Percentiles rank a stretch among this genome's conserved stretches.
Evolutionary conservation across 2,797 vertebrate species (phyloP).

Genomic region (Fistularia tabacaria): DNA sequence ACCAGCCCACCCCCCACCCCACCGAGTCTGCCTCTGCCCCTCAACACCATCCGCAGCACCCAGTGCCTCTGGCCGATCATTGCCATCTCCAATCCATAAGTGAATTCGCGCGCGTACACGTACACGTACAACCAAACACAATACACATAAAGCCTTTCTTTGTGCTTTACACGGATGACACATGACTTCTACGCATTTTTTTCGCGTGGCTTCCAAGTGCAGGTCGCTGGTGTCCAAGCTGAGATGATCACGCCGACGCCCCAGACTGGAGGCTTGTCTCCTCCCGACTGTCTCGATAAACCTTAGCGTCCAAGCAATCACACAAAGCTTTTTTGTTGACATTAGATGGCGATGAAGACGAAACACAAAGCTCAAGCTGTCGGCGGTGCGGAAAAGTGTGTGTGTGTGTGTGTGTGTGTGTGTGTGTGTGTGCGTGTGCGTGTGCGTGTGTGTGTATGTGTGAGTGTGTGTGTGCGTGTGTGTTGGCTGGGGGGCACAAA

Average conservation of each 20-base stretch:
- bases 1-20: slow-evolving; percentile 3
- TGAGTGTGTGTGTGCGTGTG: not conserved
- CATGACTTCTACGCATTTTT: slow-evolving; percentile 53
- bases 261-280: slow-evolving; percentile 36
- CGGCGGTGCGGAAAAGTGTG: slow-evolving; percentile 6
- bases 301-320: slow-evolving; percentile 56
- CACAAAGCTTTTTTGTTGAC: slow-evolving; percentile 41
- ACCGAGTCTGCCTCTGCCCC: not conserved
- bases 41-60: slow-evolving; percentile 20
- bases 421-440: too few relatives aligned
- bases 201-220: slow-evolving; percentile 63
- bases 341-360: slow-evolving; percentile 20
- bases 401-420: too few relatives aligned
- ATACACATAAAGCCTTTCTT: slow-evolving; percentile 2
- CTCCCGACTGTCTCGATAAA: slow-evolving; percentile 36
- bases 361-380: slow-evolving; percentile 26
- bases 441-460: too few relatives aligned
- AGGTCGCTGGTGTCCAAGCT: slow-evolving; percentile 40
- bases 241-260: not conserved
- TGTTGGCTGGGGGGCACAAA: not conserved
- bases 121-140: slow-evolving; percentile 4
- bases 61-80: slow-evolving; percentile 3
- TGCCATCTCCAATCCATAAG: slow-evolving; percentile 3
- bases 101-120: not conserved
- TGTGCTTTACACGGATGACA: slow-evolving; percentile 45